Base-by-base conservation (phyloP, 2,888 invertebrate genomes). In the Ecliptopera silaceata region DNA sequence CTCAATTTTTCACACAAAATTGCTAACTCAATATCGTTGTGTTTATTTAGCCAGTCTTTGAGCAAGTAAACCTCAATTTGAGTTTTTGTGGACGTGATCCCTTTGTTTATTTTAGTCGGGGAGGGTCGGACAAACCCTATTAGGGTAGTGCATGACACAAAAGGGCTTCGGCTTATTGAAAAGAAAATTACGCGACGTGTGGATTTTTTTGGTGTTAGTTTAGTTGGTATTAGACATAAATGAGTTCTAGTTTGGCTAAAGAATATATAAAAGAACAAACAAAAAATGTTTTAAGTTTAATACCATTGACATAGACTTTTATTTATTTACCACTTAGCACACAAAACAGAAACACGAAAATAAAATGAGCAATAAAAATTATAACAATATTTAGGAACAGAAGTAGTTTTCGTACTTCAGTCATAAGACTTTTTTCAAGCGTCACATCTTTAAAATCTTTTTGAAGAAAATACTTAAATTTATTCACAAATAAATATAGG, bases 101-200 rank as follows among this genome's bases (percentile, higher is more conserved):
- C 76, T 76, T 81, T 83, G 81, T 82, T 82, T 83, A 77, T 81
- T 77, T 79, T 75, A 75, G 77, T 75, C 75, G 72, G 75, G 75
- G 75, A 80, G 79, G 82, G 80, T 75, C 71, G 75, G 69, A 42
- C 36, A 38, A 44, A 62, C 61, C 70, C 78, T 74, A 79, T 81
- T 80, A 79, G 69, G 74, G 75, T 66, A 74, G 58, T 73, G 68
- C 70, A 79, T 72, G 70, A 70, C 68, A 70, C 74, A 70, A 72
- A 71, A 71, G 68, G 66, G 61, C 68, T 65, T 64, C 53, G 65
- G 67, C 60, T 71, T 74, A 75, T 70, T 73, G 68, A 68, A 69
- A 70, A 68, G 65, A 67, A 72, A 72, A 75, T 64, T 58, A 64
- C 61, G 57, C 39, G 49, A 49, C 51, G 59, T 41, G 48, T 17